A percentile compares a stretch with the other conserved stretches of the same genome.
phyloP scores from a whole-genome alignment of 1,140 invertebrate genomes.

The Lepidurus apus region DNA sequence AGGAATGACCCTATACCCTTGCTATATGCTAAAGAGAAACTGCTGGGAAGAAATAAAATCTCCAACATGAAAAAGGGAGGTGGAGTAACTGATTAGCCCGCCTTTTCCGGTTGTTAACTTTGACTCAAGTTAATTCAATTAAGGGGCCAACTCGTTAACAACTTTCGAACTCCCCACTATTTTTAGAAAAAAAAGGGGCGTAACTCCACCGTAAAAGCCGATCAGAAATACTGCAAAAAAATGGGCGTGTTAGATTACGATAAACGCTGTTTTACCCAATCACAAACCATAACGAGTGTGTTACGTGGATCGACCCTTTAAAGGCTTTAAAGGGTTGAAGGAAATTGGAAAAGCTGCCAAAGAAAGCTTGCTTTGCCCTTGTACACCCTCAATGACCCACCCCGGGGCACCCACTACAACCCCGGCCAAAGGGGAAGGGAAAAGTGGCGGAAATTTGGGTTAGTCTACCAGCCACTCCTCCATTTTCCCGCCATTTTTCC shows the following conservation, averaged over 20 bases:
- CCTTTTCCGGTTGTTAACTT: slow-evolving; percentile 18
- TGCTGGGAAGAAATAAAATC: not conserved
- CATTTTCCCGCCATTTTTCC: not conserved
- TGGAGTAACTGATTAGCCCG: not conserved
- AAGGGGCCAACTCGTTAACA: not conserved
- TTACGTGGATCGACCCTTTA: not conserved
- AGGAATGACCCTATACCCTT: not conserved
- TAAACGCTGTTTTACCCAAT: not conserved
- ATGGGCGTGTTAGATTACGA: not conserved
- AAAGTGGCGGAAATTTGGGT: slow-evolving; percentile 13
- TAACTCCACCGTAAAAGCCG: not conserved
- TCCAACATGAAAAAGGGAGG: not conserved
- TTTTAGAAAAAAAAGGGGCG: not conserved
- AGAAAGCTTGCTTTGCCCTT: not conserved
- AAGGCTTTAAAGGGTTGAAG: too few relatives aligned
- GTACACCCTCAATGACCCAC: not conserved
- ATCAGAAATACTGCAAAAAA: not conserved
- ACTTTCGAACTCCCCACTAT: not conserved
- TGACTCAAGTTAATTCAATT: not conserved
- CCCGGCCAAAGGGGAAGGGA: not conserved
- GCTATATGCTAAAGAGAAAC: not conserved
- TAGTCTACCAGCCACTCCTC: not conserved
- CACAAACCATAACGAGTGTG: not conserved
- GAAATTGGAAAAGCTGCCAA: slow-evolving; percentile 17
- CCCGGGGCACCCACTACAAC: not conserved